Percentiles rank a stretch among this genome's conserved stretches.
Evolutionary conservation across 2,113 vertebrate species (phyloP).

Genomic region (Diglossa brunneiventris): DNA sequence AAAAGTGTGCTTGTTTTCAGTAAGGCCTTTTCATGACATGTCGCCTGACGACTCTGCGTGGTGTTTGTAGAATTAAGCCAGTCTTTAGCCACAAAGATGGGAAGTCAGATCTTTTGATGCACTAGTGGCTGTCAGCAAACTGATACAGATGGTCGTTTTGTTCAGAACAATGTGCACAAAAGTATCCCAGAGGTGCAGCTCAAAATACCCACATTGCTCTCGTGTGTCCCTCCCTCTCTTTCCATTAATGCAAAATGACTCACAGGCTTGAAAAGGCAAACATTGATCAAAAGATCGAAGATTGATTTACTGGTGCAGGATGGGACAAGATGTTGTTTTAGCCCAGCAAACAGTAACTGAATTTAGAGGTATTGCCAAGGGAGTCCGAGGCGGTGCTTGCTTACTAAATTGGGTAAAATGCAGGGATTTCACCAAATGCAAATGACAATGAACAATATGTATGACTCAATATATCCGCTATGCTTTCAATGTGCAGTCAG

Average conservation of each 20-base stretch:
- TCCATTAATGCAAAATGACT: conserved; percentile 6
- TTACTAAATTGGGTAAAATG: conserved; percentile 72
- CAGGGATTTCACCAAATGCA: conserved; percentile 85
- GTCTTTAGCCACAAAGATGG: not conserved
- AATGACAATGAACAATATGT: conserved; percentile 79
- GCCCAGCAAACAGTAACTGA: conserved; percentile 42
- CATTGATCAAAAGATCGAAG: not conserved
- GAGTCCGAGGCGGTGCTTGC: conserved; percentile 56
- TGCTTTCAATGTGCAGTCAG: conserved; percentile 68
- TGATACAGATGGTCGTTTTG: not conserved
- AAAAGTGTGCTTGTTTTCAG: not conserved
- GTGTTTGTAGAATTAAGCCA: not conserved
- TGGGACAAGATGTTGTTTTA: conserved; percentile 39
- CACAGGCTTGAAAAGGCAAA: conserved; percentile 10
- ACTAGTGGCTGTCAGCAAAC: not conserved
- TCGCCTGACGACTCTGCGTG: rapidly evolving
- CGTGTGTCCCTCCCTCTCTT: not conserved
- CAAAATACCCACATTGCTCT: not conserved
- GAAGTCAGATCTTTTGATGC: not conserved
- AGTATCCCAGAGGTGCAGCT: conserved; percentile 7
- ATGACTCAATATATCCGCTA: conserved; percentile 79
- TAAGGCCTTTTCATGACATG: not conserved
- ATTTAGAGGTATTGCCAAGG: conserved; percentile 56
- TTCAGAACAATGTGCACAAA: not conserved
- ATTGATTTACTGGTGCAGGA: not conserved